Evolutionary conservation across 2,113 vertebrate genomes (phyloP), one percentile per base, ranked within the genome.

Genomic region (Poeciliopsis prolifica): DNA sequence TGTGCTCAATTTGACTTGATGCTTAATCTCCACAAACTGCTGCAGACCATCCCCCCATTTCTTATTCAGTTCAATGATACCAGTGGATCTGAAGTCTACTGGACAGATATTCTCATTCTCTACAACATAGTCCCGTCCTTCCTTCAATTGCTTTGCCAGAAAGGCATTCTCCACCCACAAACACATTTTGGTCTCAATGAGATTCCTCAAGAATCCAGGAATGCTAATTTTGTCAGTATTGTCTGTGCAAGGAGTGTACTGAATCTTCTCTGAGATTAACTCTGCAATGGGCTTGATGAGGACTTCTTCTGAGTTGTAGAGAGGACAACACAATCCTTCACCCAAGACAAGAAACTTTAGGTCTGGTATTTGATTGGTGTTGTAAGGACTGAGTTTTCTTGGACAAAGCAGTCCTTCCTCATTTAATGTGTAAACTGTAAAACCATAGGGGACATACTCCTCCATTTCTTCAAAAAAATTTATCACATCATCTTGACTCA

Each of bases 21-120:
- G 82, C 73, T 84, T 84, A 1, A 84, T 79, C 70, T 84, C 82
- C 3, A 84, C 40, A 66, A 84, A 84, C 65, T 82, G 80, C 61
- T 82, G 80, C 24, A 82, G 75, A 61, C 80, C 75, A 70, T 77
- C 80, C 0, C 82, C 77, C 82, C 82, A 84, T 54, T 84, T 84
- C 73, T 84, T 84, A 48, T 68, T 84, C 31, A 80, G 31, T 24
- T 84, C 82, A 31, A 79, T 5, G 13, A 80, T 73, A 40, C 82
- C 82, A 33, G 82, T 80, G 12, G 82, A 77, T 69, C 61, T 84
- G 73, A 72, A 84, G 62, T 84, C 82, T 33, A 84, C 82, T 28
- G 77, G 82, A 65, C 69, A 84, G 31, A 84, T 33, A 3, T 40
- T 65, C 61, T 70, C 33, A 3, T 80, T 70, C 54, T 84, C 65